phyloP scores from a whole-genome alignment of 1,140 invertebrate genomes.

The Linepithema humile region DNA sequence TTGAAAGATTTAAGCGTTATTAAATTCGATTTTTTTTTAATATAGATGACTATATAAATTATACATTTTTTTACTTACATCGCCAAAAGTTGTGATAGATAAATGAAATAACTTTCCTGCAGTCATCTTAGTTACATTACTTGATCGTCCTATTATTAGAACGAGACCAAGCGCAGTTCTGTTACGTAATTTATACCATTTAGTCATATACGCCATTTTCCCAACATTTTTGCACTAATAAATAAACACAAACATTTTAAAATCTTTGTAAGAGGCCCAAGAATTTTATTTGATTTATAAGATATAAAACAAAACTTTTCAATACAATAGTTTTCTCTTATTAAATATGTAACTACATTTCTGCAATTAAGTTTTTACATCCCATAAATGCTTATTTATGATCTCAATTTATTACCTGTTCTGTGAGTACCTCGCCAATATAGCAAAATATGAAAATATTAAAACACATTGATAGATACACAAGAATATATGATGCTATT shows the following conservation, averaged over 20 bases:
- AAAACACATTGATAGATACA: slow-evolving; percentile 63
- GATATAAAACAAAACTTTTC: background rate
- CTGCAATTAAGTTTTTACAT: background rate
- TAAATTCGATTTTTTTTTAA: too few relatives aligned
- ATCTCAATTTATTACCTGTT: slow-evolving; percentile 63
- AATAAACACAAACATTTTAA: background rate
- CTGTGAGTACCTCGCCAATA: slow-evolving; percentile 71
- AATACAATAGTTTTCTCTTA: background rate
- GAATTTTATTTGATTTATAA: background rate
- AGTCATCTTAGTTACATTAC: slow-evolving; percentile 64
- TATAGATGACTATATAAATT: too few relatives aligned
- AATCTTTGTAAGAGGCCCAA: background rate
- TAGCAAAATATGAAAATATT: slow-evolving; percentile 76
- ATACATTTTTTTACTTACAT: slow-evolving; percentile 53
- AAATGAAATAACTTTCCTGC: slow-evolving; percentile 72
- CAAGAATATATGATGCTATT: slow-evolving; percentile 25
- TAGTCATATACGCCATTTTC: slow-evolving; percentile 60
- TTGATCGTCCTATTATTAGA: slow-evolving; percentile 64
- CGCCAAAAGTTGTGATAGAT: slow-evolving; percentile 54
- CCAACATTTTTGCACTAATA: slow-evolving; percentile 66
- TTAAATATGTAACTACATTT: background rate
- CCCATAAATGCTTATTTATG: background rate
- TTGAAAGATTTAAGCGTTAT: too few relatives aligned
- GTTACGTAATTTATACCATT: slow-evolving; percentile 69
- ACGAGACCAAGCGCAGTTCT: slow-evolving; percentile 60